Evolutionary conservation across 2,797 vertebrate species (phyloP).

Genomic region (Triplophysa bombifrons): DNA sequence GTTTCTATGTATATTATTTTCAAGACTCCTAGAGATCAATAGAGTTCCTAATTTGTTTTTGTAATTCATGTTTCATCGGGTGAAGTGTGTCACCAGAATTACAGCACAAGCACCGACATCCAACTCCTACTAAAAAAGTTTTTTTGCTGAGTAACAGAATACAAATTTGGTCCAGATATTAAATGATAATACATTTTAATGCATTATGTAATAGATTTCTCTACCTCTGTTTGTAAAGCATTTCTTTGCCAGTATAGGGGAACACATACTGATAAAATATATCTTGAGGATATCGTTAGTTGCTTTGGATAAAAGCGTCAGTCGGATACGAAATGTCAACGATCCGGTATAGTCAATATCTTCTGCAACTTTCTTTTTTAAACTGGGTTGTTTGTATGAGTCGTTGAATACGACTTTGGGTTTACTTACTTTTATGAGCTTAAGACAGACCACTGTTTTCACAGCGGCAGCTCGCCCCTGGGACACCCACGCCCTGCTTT

Average conservation of each 20-base stretch:
- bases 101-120: too few species aligned
- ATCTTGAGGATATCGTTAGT: too few species aligned
- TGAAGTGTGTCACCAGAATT: constrained; percentile 11
- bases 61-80: neutral
- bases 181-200: too few species aligned
- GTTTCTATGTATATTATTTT: too few species aligned
- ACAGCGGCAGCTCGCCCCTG: neutral
- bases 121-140: too few species aligned
- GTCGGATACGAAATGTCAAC: neutral
- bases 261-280: too few species aligned
- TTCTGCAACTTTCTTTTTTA: neutral
- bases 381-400: constrained; percentile 2
- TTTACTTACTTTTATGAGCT: constrained; percentile 23
- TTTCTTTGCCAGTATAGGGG: too few species aligned
- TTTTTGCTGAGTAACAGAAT: too few species aligned
- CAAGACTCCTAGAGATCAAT: neutral
- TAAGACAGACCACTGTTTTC: constrained; percentile 22
- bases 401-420: constrained; percentile 6
- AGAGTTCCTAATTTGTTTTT: neutral
- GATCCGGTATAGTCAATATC: neutral
- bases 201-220: too few species aligned
- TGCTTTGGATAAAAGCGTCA: too few species aligned
- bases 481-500: constrained; percentile 34
- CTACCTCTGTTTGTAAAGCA: too few species aligned
- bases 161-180: too few species aligned